phyloP scores from a whole-genome alignment of 2,113 vertebrate species.

The Anas platyrhynchos region DNA sequence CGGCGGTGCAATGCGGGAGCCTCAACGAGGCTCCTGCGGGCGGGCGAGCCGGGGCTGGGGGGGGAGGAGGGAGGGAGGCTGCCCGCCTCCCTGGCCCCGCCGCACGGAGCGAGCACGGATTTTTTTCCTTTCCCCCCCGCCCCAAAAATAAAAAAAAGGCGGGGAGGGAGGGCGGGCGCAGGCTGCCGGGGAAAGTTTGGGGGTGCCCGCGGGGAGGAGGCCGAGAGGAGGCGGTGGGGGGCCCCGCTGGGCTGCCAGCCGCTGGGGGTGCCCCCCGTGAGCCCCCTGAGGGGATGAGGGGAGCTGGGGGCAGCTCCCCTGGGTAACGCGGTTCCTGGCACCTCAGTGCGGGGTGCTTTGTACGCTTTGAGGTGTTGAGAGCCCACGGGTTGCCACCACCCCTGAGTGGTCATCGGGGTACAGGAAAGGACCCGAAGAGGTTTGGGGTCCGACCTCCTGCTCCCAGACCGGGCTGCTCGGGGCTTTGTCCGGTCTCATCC shows the following conservation, averaged over 20 bases:
- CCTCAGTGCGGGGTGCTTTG: background rate
- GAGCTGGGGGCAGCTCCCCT: background rate
- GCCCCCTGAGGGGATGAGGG: too few species aligned
- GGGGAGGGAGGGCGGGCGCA: background rate
- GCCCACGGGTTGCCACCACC: background rate
- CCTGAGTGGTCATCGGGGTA: background rate
- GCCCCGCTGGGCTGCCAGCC: background rate
- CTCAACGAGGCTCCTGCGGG: constrained; percentile 22
- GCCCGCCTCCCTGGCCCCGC: constrained; percentile 30
- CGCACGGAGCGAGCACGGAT: background rate
- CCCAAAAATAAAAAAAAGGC: background rate
- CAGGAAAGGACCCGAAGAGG: background rate
- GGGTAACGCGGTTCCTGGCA: background rate
- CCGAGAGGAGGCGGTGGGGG: background rate
- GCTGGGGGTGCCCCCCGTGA: background rate
- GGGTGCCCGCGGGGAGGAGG: background rate
- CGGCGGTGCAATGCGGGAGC: constrained; percentile 42
- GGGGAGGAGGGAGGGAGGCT: background rate
- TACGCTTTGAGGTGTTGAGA: background rate
- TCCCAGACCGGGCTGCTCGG: background rate
- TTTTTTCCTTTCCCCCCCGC: background rate
- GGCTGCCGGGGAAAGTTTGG: constrained; percentile 48
- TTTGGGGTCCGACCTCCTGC: background rate
- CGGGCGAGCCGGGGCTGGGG: background rate
- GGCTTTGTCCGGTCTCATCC: background rate